Percentiles rank a stretch among this genome's conserved stretches.
phyloP scores from a whole-genome alignment of 2,888 invertebrate species.

The Lucinisca nassula region DNA sequence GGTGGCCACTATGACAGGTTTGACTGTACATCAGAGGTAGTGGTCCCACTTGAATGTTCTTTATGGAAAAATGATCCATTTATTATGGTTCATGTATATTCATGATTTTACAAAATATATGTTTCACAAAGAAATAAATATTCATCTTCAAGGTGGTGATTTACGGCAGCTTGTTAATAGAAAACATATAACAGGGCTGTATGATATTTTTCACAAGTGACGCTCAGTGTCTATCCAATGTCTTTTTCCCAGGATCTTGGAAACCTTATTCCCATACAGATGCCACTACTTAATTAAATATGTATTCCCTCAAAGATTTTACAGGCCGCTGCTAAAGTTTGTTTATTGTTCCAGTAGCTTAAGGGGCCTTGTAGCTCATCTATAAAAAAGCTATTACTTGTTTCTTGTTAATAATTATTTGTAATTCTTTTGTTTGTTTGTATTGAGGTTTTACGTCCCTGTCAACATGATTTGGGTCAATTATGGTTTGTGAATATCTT shows the following conservation, averaged over 20 bases:
- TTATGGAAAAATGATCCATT: no score
- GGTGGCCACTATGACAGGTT: no score
- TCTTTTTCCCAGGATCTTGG: constrained; percentile 40
- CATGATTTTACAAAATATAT: no score
- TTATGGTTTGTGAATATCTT: no score
- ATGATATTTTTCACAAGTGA: constrained; percentile 9
- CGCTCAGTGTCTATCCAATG: constrained; percentile 6
- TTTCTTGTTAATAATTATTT: no score
- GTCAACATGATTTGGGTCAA: no score
- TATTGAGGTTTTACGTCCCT: no score
- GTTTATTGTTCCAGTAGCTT: constrained; percentile 7
- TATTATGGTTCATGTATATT: no score
- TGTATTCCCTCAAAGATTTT: constrained; percentile 10
- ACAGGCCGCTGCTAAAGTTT: background rate
- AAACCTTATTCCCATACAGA: constrained; percentile 35
- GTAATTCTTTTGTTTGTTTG: no score
- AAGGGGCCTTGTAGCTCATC: background rate
- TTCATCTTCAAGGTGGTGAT: background rate
- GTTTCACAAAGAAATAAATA: background rate
- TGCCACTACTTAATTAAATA: constrained; percentile 24
- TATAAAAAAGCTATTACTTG: background rate
- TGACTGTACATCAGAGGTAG: no score
- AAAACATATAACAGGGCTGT: constrained; percentile 7
- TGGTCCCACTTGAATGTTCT: no score
- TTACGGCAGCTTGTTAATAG: background rate